A percentile compares a stretch with the other conserved stretches of the same genome.
Conservation (phyloP, 2,797 vertebrate genomes). For the Antennarius maculatus region DNA sequence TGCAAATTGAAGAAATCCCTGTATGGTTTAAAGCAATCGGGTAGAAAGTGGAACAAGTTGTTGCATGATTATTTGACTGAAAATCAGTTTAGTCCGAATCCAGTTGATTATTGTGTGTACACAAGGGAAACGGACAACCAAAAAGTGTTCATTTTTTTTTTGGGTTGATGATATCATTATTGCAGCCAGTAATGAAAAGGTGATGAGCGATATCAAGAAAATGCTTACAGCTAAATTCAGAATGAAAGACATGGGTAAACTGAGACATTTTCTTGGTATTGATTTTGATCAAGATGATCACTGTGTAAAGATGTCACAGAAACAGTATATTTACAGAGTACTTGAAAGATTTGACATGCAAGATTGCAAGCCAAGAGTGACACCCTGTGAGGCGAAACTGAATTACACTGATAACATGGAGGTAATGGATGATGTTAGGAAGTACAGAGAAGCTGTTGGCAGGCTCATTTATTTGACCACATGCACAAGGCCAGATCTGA, state of each 20-base stretch:
- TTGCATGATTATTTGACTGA: neutral
- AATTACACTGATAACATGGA: no score
- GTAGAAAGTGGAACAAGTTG: no score
- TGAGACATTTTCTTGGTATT: no score
- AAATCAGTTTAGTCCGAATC: neutral
- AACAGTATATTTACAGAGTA: neutral
- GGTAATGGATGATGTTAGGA: no score
- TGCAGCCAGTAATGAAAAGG: neutral
- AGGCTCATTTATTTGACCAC: neutral
- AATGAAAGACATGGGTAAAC: conserved; percentile 13
- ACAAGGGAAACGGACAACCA: neutral
- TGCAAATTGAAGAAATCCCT: no score
- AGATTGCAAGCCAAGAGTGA: no score
- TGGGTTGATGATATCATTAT: conserved; percentile 2
- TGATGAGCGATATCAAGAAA: neutral
- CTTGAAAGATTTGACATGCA: neutral
- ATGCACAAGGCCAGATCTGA: neutral
- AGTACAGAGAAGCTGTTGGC: neutral
- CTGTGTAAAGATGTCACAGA: neutral
- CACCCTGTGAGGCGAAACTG: no score
- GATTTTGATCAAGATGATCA: conserved; percentile 2
- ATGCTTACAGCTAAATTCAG: neutral
- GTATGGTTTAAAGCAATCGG: no score
- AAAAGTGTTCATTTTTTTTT: neutral
- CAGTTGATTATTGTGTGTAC: neutral